Base-by-base conservation (phyloP, 2,888 invertebrate species). In the Metacarcinus magister region DNA sequence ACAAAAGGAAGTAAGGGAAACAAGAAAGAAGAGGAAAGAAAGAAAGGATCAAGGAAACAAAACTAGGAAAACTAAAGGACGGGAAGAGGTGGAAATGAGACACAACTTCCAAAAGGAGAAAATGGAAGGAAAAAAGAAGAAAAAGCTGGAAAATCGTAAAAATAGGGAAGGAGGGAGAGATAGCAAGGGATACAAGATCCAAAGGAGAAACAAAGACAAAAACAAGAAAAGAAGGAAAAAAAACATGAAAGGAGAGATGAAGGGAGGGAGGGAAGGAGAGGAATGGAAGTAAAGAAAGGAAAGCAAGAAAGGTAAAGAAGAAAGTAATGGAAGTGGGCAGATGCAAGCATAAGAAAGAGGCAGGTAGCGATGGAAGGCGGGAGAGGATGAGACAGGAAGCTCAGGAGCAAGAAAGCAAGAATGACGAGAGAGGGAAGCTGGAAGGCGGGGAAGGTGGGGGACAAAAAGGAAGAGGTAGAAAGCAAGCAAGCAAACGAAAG, bases 371-470 rank as follows among this genome's bases (percentile, higher is more conserved):
- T 67, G 67, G 32, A 82, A 82, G 82, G 82, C 32, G 32, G 32
- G 82, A 82, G 82, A 82, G 82, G 82, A 67, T 82, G 82, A 28
- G 82, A 82, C 28, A 32, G 82, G 82, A 32, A 82, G 82, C 82
- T 82, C 67, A 23, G 0, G 67, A 23, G 82, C 5, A 32, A 32
- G 32, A 82, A 82, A 32, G 82, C 7, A 82, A 32, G 32, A 32
- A 82, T 82, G 82, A 32, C 8, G 13, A 4, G 32, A 28, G 82
- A 67, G 23, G 67, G 23, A 67, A 67, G 10, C 67, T 3, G 32
- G 32, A 32, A 28, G 32, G 19, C 13, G 28, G 32, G 5, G 67
- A 67, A 13, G 54, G 54, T 54, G n/a, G n/a, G 5, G 82, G 32
- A 32, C 28, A 82, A 82, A 67, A 23, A 67, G 67, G 19, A 67